Conservation (phyloP, 2,888 invertebrate species). For the Xanthorhoe designata region DNA sequence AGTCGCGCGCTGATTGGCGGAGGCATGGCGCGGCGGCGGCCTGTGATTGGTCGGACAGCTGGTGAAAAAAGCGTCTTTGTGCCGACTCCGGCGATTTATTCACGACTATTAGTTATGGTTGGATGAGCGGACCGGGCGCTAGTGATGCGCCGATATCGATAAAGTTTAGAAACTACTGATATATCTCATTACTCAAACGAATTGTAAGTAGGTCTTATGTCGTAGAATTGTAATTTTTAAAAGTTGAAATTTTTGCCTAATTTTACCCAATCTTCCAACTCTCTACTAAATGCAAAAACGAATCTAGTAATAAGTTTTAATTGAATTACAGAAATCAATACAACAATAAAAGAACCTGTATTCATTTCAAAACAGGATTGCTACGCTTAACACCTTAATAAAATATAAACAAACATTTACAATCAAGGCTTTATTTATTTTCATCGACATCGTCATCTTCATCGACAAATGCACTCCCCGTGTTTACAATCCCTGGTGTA, state of each 20-base stretch:
- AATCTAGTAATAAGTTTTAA: too few species aligned
- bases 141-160: slow-evolving; percentile 54
- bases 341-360: too few species aligned
- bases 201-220: not conserved
- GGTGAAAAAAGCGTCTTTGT: slow-evolving; percentile 76
- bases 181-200: not conserved
- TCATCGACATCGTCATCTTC: slow-evolving; percentile 45
- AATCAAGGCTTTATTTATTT: slow-evolving; percentile 2
- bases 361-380: too few species aligned
- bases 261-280: too few species aligned
- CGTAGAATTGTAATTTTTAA: not conserved
- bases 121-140: slow-evolving; percentile 62
- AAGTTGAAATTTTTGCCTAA: too few species aligned
- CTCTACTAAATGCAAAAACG: too few species aligned
- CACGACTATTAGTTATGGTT: slow-evolving; percentile 83
- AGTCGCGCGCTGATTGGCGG: slow-evolving; percentile 70
- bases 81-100: slow-evolving; percentile 76
- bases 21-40: slow-evolving; percentile 53
- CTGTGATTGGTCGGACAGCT: slow-evolving; percentile 69
- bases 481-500: slow-evolving; percentile 79
- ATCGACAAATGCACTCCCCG: slow-evolving; percentile 46
- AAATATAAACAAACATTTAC: not conserved
- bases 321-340: too few species aligned
- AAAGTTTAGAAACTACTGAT: not conserved
- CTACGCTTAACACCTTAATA: not conserved